Conservation (phyloP, 2,888 invertebrate species). For the Andrena flavipes region DNA sequence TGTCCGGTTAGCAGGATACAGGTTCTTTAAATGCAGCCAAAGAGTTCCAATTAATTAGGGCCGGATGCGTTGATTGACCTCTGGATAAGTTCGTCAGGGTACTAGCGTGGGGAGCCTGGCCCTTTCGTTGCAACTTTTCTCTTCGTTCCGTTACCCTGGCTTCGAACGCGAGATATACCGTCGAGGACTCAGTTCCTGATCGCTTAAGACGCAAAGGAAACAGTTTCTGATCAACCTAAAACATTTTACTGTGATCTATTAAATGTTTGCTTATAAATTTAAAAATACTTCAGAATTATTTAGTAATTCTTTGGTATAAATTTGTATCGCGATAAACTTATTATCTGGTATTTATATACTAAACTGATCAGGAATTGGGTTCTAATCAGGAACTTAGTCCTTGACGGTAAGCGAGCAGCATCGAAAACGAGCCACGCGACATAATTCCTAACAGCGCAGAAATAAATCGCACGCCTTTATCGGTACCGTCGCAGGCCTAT, state of each 20-base stretch:
- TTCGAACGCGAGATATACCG: background rate
- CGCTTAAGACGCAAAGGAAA: no score
- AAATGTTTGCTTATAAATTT: no score
- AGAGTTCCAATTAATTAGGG: conserved; percentile 78
- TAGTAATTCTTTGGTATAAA: no score
- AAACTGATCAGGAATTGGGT: no score
- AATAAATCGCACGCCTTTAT: conserved; percentile 5
- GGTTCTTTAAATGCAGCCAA: conserved; percentile 75
- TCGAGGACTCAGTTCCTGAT: no score
- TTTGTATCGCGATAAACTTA: no score
- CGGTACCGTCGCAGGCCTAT: background rate
- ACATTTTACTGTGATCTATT: no score
- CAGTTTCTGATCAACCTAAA: no score
- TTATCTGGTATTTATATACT: no score
- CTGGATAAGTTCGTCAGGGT: conserved; percentile 68
- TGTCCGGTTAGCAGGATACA: conserved; percentile 71
- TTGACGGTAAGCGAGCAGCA: background rate
- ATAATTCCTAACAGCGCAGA: background rate
- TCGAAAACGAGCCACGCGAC: conserved; percentile 20
- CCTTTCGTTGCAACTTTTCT: conserved; percentile 48
- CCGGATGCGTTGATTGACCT: conserved; percentile 83
- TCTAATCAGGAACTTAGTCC: no score
- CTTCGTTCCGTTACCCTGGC: conserved; percentile 23
- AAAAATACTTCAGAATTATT: no score
- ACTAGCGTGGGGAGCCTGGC: conserved; percentile 59